Evolutionary conservation across 2,888 invertebrate species (phyloP).

Genomic region (Sclerodermus sp.): DNA sequence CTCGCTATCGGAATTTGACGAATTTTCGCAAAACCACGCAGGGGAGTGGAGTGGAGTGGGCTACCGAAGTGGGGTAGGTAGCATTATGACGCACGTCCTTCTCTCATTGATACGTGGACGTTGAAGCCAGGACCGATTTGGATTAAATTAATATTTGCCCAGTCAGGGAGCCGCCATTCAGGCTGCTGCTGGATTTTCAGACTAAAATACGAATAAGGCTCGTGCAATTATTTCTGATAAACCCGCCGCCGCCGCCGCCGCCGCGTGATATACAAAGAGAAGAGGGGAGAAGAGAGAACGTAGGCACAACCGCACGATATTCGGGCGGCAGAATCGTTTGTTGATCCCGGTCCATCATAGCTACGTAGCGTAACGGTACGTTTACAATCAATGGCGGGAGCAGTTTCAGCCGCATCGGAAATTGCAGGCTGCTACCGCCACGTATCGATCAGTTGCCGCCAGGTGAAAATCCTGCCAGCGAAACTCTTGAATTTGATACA

Average conservation of each 20-base stretch:
- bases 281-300: too few species aligned
- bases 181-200: conserved; percentile 20
- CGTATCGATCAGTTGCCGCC: conserved; percentile 17
- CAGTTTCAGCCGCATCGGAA: conserved; percentile 22
- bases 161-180: neutral
- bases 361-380: too few species aligned
- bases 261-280: too few species aligned
- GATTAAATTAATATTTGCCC: conserved; percentile 55
- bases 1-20: too few species aligned
- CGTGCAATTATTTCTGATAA: conserved; percentile 54
- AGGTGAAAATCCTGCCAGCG: too few species aligned
- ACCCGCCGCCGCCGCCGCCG: conserved; percentile 25
- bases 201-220: conserved; percentile 43
- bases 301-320: too few species aligned
- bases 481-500: too few species aligned
- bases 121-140: conserved; percentile 39
- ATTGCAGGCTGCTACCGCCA: conserved; percentile 15
- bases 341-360: too few species aligned
- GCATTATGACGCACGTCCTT: too few species aligned
- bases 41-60: conserved; percentile 12
- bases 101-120: conserved; percentile 20
- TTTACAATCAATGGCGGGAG: neutral
- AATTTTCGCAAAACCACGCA: too few species aligned
- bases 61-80: neutral
- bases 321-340: too few species aligned